Evolutionary conservation across 2,888 invertebrate genomes (phyloP), one percentile per base, ranked within the genome.

Genomic region (Myopa testacea): DNA sequence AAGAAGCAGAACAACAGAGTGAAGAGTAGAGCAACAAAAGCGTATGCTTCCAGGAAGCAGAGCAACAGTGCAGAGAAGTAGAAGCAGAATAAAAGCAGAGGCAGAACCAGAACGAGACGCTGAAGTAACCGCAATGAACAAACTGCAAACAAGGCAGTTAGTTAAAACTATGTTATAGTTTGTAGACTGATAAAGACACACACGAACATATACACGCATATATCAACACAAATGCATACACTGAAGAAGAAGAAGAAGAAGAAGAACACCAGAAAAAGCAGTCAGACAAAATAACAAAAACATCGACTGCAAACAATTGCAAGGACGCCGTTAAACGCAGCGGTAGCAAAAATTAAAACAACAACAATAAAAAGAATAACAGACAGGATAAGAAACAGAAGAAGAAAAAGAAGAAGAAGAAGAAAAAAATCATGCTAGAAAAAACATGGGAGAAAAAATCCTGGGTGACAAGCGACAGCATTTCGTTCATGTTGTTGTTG

Each of bases 291-390:
- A 72, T 12, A 70, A 74, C 26, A 74, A 34, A 16, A 65, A 73
- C 67, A 40, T 40, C 40, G 40, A 4, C 4, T 6, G 40, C 40
- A 40, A 65, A 45, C n/a, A 60, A 60, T 8, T 40, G 40, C 4
- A 40, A 40, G 40, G 8, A 55, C 79, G 84, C 84, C 82, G 82
- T 16, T n/a, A 70, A 45, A 40, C 45, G 5, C 8, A 40, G 8
- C 40, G 8, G 8, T 40, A 40, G 8, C 40, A n/a, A n/a, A 26
- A 67, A 67, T 34, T 14, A 67, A 34, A 69, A 69, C 19, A 69
- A 16, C 69, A 69, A 38, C 50, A 52, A 70, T 50, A 70, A 50
- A 3, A 70, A 70, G 7, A 65, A 26, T 26, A 65, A 26, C 38
- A 65, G n/a, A 6, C 19, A 62, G 7, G 5, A n/a, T 7, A 6